Evolutionary conservation across 2,113 vertebrate species (phyloP), one percentile per base, ranked within the genome.

Genomic region (Ictalurus furcatus): DNA sequence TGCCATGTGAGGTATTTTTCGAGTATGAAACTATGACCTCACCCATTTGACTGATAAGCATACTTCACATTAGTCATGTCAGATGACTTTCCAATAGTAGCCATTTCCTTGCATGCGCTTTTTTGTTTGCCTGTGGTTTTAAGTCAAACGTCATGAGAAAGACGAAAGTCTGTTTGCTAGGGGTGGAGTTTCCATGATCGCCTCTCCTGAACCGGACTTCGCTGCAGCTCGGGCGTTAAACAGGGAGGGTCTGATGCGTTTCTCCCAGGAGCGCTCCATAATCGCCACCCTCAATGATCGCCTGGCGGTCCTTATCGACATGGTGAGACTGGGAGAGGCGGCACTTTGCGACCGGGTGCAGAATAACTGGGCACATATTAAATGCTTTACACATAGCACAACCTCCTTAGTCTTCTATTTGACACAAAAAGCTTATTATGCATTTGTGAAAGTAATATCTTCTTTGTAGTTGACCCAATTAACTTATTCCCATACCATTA

Each of bases 221-320:
- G 92, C 74, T 23, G 93, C 92, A 78, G 92, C 95, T 86, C 93
- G 89, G 58, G 84, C 63, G 8, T 90, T 95, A 37, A 95, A 92
- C 92, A 93, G 92, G 84, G 93, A 94, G 34, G 91, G 92, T 58
- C 89, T 94, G 88, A 87, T 44, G 34, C 93, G 83, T 12, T 94
- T 95, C 73, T 87, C 86, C 67, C 91, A 93, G 58, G 96, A 96
- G 48, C 93, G 94, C 71, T 87, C 85, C 25, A 9, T 92, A 87
- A 95, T 96, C 4, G 92, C 94, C 6, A 84, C 91, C 59, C 95
- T 96, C 52, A 96, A 96, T 21, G 92, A 96, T 87, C 94, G 96
- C 37, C 93, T 96, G 91, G 94, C 92, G 13, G 88, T 84, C 40
- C 91, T 96, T 21, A 95, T 96, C 88, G 91, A 96, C 44, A 89